Conservation (phyloP, 2,888 invertebrate species). For the Cyrtodaria siliqua region DNA sequence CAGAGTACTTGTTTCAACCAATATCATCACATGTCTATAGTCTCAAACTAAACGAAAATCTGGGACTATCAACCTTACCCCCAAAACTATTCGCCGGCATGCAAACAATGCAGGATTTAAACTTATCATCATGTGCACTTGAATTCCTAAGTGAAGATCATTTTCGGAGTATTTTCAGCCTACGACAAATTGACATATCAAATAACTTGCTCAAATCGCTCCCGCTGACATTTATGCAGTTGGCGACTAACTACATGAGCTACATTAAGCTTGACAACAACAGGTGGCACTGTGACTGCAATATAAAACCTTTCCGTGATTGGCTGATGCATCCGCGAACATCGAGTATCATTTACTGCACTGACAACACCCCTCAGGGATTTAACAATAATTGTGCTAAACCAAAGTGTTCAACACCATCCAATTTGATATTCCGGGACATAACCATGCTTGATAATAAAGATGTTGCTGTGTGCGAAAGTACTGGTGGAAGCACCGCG, state of each 20-base stretch:
- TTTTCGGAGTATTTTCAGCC: slow-evolving; percentile 59
- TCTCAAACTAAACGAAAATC: slow-evolving; percentile 71
- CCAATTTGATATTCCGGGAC: slow-evolving; percentile 40
- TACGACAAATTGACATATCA: slow-evolving; percentile 75
- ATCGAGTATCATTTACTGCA: slow-evolving; percentile 54
- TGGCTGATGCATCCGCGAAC: slow-evolving; percentile 66
- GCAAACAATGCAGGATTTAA: slow-evolving; percentile 69
- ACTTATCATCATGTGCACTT: slow-evolving; percentile 74
- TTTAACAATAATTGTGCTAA: slow-evolving; percentile 56
- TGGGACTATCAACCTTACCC: slow-evolving; percentile 66
- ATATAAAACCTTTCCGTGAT: slow-evolving; percentile 70
- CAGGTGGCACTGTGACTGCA: slow-evolving; percentile 79
- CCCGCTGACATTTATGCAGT: slow-evolving; percentile 59
- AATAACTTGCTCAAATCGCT: slow-evolving; percentile 71
- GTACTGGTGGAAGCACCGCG: neutral
- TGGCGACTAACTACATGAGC: slow-evolving; percentile 44
- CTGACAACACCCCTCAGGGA: slow-evolving; percentile 6
- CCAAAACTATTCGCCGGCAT: slow-evolving; percentile 67
- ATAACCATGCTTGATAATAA: slow-evolving; percentile 59
- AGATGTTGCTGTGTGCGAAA: slow-evolving; percentile 58
- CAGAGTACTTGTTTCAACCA: slow-evolving; percentile 62
- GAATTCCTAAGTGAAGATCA: slow-evolving; percentile 54
- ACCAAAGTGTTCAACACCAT: slow-evolving; percentile 69
- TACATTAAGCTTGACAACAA: slow-evolving; percentile 70
- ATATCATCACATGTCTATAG: slow-evolving; percentile 65